Conservation (phyloP, 2,888 invertebrate genomes). For the Stegophylla sp. region DNA sequence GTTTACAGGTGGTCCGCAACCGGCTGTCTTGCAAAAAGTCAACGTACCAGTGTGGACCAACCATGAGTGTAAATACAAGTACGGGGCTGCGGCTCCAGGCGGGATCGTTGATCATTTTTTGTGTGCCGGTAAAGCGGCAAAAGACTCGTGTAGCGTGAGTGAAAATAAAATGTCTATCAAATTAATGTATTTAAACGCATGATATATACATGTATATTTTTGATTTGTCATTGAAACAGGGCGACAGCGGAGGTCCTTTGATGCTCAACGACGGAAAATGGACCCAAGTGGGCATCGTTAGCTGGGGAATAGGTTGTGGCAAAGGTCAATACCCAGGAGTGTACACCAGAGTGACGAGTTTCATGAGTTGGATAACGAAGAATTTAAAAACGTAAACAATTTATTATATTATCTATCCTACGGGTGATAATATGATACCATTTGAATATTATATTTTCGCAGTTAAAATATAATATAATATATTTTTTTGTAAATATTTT, state of each 20-base stretch:
- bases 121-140: conserved; percentile 83
- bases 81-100: conserved; percentile 85
- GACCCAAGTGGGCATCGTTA: conserved; percentile 86
- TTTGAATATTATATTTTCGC: not conserved
- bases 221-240: conserved; percentile 68
- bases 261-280: conserved; percentile 81
- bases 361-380: conserved; percentile 85
- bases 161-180: conserved; percentile 61
- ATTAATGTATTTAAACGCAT: not conserved
- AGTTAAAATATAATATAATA: conserved; percentile 17
- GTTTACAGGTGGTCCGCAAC: conserved; percentile 78
- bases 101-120: conserved; percentile 88
- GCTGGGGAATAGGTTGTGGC: conserved; percentile 91
- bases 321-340: conserved; percentile 91
- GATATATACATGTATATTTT: not conserved
- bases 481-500: conserved; percentile 22
- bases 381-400: conserved; percentile 70
- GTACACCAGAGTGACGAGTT: conserved; percentile 82
- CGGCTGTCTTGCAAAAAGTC: conserved; percentile 81
- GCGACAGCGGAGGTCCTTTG: conserved; percentile 87
- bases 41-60: conserved; percentile 85
- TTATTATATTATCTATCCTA: too few relatives aligned
- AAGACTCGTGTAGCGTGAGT: conserved; percentile 89
- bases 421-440: not conserved
- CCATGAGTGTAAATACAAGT: conserved; percentile 77